Evolutionary conservation across 2,113 vertebrate species (phyloP).

Genomic region (Lasiurus cinereus): DNA sequence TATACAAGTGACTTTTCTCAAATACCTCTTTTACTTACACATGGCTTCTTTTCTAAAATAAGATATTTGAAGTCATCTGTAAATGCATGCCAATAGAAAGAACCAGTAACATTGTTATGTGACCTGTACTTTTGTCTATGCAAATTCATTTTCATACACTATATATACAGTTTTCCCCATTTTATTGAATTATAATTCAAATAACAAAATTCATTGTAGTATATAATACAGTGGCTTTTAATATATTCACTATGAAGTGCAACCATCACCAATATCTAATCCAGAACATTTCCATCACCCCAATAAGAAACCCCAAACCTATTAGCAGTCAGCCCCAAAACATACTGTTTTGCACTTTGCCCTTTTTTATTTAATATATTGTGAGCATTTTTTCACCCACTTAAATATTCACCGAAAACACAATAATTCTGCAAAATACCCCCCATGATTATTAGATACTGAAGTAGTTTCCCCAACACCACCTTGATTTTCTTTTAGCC

Average conservation of each 20-base stretch:
- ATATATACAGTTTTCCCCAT: neutral
- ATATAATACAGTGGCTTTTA: neutral
- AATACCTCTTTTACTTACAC: neutral
- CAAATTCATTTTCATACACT: neutral
- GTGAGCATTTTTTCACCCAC: neutral
- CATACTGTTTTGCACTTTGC: neutral
- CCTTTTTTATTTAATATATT: conserved; percentile 30
- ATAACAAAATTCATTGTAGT: conserved; percentile 2
- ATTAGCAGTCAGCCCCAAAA: neutral
- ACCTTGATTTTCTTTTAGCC: neutral
- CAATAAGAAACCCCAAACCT: neutral
- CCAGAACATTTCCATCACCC: neutral
- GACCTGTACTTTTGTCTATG: neutral
- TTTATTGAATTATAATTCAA: neutral
- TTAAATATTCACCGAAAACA: neutral
- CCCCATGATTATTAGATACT: neutral
- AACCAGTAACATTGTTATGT: neutral
- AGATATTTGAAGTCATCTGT: neutral
- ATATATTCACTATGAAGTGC: neutral
- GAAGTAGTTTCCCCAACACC: neutral
- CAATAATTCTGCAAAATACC: neutral
- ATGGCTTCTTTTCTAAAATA: neutral
- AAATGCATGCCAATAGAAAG: neutral
- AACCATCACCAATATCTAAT: neutral
- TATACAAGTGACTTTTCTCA: neutral